These are phyloP conservation scores for Amiota minor DNA, from an alignment of 2,888 invertebrate species.

Conservation along the genomic window DNA sequence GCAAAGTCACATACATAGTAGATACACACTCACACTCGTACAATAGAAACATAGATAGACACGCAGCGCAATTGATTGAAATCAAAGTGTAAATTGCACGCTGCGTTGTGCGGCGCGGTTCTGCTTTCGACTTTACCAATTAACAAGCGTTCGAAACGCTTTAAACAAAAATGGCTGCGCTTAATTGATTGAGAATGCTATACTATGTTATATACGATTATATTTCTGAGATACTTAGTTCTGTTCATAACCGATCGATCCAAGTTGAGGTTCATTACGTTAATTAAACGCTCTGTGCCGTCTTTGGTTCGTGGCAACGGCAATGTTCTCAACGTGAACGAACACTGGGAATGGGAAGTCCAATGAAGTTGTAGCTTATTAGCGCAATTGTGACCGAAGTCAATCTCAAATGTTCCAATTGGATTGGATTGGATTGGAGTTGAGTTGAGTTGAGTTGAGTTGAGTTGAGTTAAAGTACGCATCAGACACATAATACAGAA, in stretches of 20 bases:
- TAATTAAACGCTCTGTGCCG: conserved; percentile 56
- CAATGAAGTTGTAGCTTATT: conserved; percentile 64
- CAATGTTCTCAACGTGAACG: conserved; percentile 26
- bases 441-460: neutral
- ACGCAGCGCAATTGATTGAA: conserved; percentile 55
- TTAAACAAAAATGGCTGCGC: conserved; percentile 54
- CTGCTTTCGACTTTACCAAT: conserved; percentile 45
- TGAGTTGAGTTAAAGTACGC: neutral
- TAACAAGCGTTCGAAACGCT: conserved; percentile 26
- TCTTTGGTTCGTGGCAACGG: conserved; percentile 36
- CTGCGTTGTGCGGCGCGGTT: conserved; percentile 25
- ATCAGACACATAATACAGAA: neutral
- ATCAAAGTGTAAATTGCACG: conserved; percentile 64
- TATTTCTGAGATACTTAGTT: conserved; percentile 43
- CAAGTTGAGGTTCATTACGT: conserved; percentile 57
- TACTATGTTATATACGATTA: conserved; percentile 37
- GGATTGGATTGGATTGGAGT: neutral
- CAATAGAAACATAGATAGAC: neutral
- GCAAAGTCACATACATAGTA: neutral
- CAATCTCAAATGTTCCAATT: neutral
- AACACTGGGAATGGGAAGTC: neutral
- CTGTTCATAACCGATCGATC: conserved; percentile 43
- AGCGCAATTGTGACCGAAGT: conserved; percentile 40
- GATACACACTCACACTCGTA: neutral
- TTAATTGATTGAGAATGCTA: conserved; percentile 50